Base-by-base conservation (phyloP, 2,888 invertebrate genomes). In the Campoplex capitator region DNA sequence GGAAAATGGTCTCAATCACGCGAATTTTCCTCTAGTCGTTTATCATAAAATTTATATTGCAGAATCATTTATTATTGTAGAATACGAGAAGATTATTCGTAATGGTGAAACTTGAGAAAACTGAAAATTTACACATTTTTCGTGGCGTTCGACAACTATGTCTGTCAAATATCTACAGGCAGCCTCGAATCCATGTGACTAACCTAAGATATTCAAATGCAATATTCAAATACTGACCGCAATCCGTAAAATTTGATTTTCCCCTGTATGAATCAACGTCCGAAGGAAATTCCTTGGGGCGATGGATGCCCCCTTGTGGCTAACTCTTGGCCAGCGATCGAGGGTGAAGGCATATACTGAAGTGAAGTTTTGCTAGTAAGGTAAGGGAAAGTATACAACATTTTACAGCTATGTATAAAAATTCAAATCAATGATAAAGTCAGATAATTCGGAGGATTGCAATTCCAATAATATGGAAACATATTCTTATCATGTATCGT, bases 171-270 rank as follows among this genome's bases (percentile, higher is more conserved):
- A 76, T 9, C 23, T 38, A 32, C 51, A 38, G n/a, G 4, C 71
- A 9, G 54, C 56, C 77, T 35, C 83, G 70, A 79, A 83, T 65
- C 83, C 83, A 83, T 85, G 74, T 23, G 83, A 83, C 84, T 71
- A 76, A 68, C 82, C 74, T 90, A 90, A 92, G 90, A 91, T 92
- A 92, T 93, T 93, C 92, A 91, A 92, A 92, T 89, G 89, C 85
- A 91, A 92, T 93, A 93, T 93, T 93, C 93, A 93, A 93, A 93
- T 92, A 90, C 89, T 89, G 91, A 90, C 91, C 91, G 89, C 88
- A 90, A 90, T 89, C 88, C 88, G 88, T 77, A 92, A 84, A 87
- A 93, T 92, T 91, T 91, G 92, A 92, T 93, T 93, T 92, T 85
- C 90, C 84, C 89, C 85, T 84, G 85, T 89, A 91, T 90, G 90